phyloP scores from a whole-genome alignment of 2,888 invertebrate species.

The Trichacis sp. region DNA sequence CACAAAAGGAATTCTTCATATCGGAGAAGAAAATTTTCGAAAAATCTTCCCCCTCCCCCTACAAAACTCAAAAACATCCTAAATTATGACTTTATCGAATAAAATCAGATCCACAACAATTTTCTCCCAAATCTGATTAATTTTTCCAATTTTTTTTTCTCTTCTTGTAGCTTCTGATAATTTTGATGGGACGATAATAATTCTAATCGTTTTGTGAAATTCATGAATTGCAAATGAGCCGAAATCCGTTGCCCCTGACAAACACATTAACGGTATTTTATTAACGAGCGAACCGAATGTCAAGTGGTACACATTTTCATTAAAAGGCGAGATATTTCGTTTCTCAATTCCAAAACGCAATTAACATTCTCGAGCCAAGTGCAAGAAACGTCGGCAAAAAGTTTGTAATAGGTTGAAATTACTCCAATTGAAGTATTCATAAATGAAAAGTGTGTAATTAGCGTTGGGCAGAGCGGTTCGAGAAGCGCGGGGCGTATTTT shows the following conservation, averaged over 20 bases:
- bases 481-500: background rate
- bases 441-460: slow-evolving; percentile 1
- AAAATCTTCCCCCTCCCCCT: too few species aligned
- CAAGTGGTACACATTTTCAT: background rate
- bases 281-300: background rate
- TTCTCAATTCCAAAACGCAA: background rate
- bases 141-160: too few species aligned
- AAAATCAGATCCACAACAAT: too few species aligned
- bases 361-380: background rate
- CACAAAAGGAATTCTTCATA: too few species aligned
- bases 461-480: background rate
- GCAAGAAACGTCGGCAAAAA: background rate
- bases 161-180: background rate
- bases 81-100: too few species aligned
- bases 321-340: background rate
- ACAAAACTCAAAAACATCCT: too few species aligned
- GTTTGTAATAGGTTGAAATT: background rate
- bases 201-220: background rate
- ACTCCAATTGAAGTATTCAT: background rate
- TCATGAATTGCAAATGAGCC: background rate
- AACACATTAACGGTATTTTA: too few species aligned
- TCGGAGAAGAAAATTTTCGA: too few species aligned
- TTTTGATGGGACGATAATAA: background rate
- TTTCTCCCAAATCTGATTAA: too few species aligned
- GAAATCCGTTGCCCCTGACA: background rate